Conservation (phyloP, 2,888 invertebrate genomes). For the Acrobeloides nanus region DNA sequence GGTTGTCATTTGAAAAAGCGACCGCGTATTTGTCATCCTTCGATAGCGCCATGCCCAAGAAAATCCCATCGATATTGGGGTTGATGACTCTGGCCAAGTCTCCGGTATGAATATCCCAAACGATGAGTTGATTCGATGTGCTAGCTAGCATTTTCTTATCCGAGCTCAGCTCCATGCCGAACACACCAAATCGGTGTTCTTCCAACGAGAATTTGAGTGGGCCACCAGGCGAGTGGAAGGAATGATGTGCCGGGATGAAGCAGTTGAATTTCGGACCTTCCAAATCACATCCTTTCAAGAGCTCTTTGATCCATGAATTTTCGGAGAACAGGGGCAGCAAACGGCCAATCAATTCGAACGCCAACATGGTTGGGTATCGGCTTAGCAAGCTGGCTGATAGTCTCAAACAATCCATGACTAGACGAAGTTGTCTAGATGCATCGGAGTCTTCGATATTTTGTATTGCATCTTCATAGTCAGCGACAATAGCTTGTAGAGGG, state of each 20-base stretch:
- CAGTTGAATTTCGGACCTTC: slow-evolving; percentile 75
- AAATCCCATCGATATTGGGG: slow-evolving; percentile 84
- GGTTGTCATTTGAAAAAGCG: slow-evolving; percentile 89
- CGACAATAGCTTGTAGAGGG: slow-evolving; percentile 83
- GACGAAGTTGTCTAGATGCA: slow-evolving; percentile 69
- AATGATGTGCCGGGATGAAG: slow-evolving; percentile 83
- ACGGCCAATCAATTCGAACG: slow-evolving; percentile 83
- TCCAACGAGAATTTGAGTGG: slow-evolving; percentile 94
- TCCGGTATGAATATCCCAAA: slow-evolving; percentile 71
- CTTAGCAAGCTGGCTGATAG: slow-evolving; percentile 71
- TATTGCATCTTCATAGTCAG: slow-evolving; percentile 85
- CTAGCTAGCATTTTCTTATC: slow-evolving; percentile 85
- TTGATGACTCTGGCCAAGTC: slow-evolving; percentile 81
- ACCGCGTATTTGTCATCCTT: slow-evolving; percentile 92
- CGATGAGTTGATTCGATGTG: slow-evolving; percentile 68
- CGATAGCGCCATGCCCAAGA: slow-evolving; percentile 69
- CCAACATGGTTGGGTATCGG: slow-evolving; percentile 83
- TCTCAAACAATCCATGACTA: slow-evolving; percentile 84
- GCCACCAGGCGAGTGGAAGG: slow-evolving; percentile 95
- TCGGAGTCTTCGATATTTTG: slow-evolving; percentile 57
- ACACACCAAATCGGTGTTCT: slow-evolving; percentile 94
- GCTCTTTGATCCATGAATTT: slow-evolving; percentile 70
- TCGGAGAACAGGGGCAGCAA: slow-evolving; percentile 80
- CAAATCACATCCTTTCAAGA: slow-evolving; percentile 81
- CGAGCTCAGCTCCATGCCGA: slow-evolving; percentile 78